phyloP scores from a whole-genome alignment of 2,888 invertebrate genomes.

The Drosophila ezoana region DNA sequence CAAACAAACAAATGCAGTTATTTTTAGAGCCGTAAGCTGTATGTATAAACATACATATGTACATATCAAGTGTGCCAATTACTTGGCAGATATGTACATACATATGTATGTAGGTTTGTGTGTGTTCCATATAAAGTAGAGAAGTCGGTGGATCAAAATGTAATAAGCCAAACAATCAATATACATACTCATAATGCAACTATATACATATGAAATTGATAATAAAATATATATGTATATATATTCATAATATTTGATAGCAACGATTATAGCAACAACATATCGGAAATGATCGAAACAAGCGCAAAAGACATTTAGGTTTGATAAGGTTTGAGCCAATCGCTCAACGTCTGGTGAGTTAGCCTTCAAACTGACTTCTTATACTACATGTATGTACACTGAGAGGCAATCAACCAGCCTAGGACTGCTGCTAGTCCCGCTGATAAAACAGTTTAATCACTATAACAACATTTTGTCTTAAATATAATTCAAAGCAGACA shows the following conservation, averaged over 20 bases:
- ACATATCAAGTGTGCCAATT: too few relatives aligned
- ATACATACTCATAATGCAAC: neutral
- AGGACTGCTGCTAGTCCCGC: neutral
- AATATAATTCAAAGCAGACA: constrained; percentile 20
- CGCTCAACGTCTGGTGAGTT: constrained; percentile 39
- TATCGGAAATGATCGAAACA: constrained; percentile 18
- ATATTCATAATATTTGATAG: constrained; percentile 7
- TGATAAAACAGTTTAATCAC: constrained; percentile 48
- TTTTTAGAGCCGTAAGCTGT: constrained; percentile 23
- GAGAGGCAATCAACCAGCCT: constrained; percentile 26
- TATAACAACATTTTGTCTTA: neutral
- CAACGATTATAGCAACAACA: constrained; percentile 3
- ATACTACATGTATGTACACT: constrained; percentile 18
- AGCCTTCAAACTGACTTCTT: constrained; percentile 30
- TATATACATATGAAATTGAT: neutral
- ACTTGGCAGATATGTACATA: too few relatives aligned
- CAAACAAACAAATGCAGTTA: constrained; percentile 34
- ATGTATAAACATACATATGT: constrained; percentile 6
- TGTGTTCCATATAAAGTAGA: neutral
- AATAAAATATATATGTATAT: neutral
- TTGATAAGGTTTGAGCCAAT: constrained; percentile 55
- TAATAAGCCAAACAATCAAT: neutral
- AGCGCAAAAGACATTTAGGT: constrained; percentile 25
- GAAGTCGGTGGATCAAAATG: neutral
- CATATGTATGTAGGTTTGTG: neutral